Evolutionary conservation across 2,888 invertebrate species (phyloP).

Genomic region (Xanthorhoe spadicearia): DNA sequence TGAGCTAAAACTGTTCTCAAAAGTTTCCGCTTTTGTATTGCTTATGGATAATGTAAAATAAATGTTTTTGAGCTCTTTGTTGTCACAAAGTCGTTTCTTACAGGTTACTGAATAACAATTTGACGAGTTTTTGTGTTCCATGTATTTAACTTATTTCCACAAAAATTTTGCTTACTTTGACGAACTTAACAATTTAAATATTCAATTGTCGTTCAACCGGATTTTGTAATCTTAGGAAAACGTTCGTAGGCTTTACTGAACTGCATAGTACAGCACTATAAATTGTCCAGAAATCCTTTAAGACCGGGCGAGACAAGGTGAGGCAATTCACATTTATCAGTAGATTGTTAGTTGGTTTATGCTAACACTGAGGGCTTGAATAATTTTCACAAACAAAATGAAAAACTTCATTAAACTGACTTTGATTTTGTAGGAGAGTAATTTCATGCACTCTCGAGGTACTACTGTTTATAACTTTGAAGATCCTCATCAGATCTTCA

Average conservation of each 20-base stretch:
- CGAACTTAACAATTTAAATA: too few species aligned
- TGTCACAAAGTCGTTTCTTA: not conserved
- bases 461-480: too few species aligned
- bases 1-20: conserved; percentile 25
- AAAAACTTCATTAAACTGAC: too few species aligned
- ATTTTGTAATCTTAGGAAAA: not conserved
- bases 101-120: too few species aligned
- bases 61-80: conserved; percentile 5
- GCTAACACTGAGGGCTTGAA: not conserved
- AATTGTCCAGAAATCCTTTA: conserved; percentile 19
- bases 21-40: conserved; percentile 29
- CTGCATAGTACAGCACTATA: conserved; percentile 27
- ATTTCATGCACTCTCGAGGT: too few species aligned
- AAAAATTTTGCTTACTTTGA: too few species aligned
- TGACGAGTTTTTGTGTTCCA: too few species aligned
- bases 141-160: too few species aligned
- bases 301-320: conserved; percentile 18
- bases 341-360: conserved; percentile 5
- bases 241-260: conserved; percentile 26
- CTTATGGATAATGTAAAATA: conserved; percentile 16
- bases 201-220: too few species aligned
- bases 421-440: too few species aligned
- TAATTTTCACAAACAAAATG: too few species aligned
- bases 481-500: too few species aligned
- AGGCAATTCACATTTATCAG: conserved; percentile 24